These are phyloP conservation scores for Drosophila dives DNA, from an alignment of 2,888 invertebrate species.

Conservation along the genomic window DNA sequence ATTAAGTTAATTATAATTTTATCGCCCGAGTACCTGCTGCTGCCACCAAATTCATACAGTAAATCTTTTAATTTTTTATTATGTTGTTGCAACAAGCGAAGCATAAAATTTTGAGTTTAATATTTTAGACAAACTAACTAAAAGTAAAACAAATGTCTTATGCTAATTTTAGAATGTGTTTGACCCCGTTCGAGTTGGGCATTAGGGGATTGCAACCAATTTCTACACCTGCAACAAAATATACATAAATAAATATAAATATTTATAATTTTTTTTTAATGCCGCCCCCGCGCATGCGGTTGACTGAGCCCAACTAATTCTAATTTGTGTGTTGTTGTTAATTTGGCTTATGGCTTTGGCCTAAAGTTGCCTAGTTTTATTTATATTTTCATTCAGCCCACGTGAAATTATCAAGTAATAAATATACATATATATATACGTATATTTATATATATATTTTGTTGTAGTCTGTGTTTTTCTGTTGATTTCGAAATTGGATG, in stretches of 20 bases:
- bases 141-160: conserved; percentile 37
- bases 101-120: conserved; percentile 46
- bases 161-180: conserved; percentile 43
- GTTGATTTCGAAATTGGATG: conserved; percentile 69
- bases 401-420: conserved; percentile 36
- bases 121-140: not conserved
- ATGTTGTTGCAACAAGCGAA: conserved; percentile 36
- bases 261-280: conserved; percentile 56
- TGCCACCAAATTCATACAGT: conserved; percentile 43
- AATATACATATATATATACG: not conserved
- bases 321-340: conserved; percentile 41
- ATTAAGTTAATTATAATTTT: conserved; percentile 75
- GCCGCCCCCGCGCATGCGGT: conserved; percentile 52
- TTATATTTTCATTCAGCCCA: conserved; percentile 45
- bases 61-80: conserved; percentile 21
- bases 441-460: conserved; percentile 10
- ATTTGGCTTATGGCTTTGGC: conserved; percentile 34
- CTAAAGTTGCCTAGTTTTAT: conserved; percentile 20
- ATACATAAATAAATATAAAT: conserved; percentile 64
- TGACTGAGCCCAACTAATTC: conserved; percentile 39
- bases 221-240: conserved; percentile 62
- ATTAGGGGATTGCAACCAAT: conserved; percentile 27
- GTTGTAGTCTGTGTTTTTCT: conserved; percentile 24
- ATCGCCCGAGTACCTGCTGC: conserved; percentile 60
- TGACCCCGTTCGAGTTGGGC: conserved; percentile 6